Evolutionary conservation across 2,797 vertebrate genomes (phyloP).

Genomic region (Gambelia wislizenii): DNA sequence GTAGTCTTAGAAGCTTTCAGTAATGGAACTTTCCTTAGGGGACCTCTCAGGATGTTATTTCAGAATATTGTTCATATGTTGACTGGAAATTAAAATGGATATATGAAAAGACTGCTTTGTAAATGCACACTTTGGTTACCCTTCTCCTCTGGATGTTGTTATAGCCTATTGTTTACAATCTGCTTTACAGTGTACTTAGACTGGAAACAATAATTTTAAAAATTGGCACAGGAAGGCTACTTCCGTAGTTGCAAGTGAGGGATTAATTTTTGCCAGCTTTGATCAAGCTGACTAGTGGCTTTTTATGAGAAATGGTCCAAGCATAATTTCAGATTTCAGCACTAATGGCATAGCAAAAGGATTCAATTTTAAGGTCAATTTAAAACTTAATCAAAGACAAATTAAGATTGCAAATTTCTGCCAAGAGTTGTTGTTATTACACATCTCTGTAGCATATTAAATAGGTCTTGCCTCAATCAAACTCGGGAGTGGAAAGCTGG

Average conservation of each 20-base stretch:
- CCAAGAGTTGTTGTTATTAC: slow-evolving; percentile 65
- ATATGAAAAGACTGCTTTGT: not conserved
- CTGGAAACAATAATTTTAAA: not conserved
- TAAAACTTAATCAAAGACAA: slow-evolving; percentile 70
- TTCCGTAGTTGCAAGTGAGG: not conserved
- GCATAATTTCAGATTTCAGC: slow-evolving; percentile 42
- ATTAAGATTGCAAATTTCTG: slow-evolving; percentile 64
- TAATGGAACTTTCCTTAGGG: not conserved
- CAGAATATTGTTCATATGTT: not conserved
- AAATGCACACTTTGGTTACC: not conserved
- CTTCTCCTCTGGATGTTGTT: not conserved
- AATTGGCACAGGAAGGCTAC: not conserved
- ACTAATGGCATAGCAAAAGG: slow-evolving; percentile 45
- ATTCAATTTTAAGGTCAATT: slow-evolving; percentile 66
- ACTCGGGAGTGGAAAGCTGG: slow-evolving; percentile 47
- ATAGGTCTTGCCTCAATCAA: slow-evolving; percentile 64
- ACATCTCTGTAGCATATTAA: slow-evolving; percentile 64
- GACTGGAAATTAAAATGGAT: not conserved
- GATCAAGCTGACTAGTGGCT: not conserved
- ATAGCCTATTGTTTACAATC: not conserved
- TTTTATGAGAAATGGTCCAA: slow-evolving; percentile 34
- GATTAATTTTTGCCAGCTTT: slow-evolving; percentile 11
- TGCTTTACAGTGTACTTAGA: not conserved
- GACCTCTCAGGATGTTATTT: not conserved
- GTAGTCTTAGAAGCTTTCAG: not conserved